These are phyloP conservation scores for Tadarida brasiliensis DNA, from an alignment of 2,797 vertebrate species.

Conservation along the genomic window DNA sequence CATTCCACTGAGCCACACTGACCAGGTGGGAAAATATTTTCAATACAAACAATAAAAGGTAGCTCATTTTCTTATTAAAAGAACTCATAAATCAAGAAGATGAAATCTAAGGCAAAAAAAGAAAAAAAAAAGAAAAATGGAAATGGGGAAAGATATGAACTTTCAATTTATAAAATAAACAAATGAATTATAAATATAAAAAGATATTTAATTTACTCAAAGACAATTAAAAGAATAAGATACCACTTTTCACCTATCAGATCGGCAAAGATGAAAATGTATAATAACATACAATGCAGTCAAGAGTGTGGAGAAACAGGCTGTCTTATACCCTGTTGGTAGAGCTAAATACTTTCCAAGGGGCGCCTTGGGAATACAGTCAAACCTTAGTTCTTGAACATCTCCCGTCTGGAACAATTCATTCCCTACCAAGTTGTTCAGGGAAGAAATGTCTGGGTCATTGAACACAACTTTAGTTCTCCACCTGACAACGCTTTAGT, in stretches of 20 bases:
- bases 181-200: not conserved
- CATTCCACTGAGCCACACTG: too few species aligned
- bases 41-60: not conserved
- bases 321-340: not conserved
- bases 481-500: too few species aligned
- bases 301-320: not conserved
- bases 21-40: not conserved
- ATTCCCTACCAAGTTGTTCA: too few species aligned
- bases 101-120: not conserved
- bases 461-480: too few species aligned
- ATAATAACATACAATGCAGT: not conserved
- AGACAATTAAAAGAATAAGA: not conserved
- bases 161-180: not conserved
- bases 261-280: slow-evolving; percentile 7
- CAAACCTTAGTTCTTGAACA: too few species aligned
- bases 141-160: not conserved
- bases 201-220: slow-evolving; percentile 12
- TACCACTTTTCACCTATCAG: not conserved
- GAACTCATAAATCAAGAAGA: not conserved
- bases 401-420: too few species aligned
- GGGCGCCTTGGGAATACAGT: too few species aligned
- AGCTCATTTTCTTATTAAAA: slow-evolving; percentile 26
- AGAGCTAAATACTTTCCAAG: not conserved
- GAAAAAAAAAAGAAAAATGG: not conserved
- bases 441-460: too few species aligned